These are phyloP conservation scores for Drosophila meridionalis DNA, from an alignment of 2,888 invertebrate genomes.

Conservation along the genomic window DNA sequence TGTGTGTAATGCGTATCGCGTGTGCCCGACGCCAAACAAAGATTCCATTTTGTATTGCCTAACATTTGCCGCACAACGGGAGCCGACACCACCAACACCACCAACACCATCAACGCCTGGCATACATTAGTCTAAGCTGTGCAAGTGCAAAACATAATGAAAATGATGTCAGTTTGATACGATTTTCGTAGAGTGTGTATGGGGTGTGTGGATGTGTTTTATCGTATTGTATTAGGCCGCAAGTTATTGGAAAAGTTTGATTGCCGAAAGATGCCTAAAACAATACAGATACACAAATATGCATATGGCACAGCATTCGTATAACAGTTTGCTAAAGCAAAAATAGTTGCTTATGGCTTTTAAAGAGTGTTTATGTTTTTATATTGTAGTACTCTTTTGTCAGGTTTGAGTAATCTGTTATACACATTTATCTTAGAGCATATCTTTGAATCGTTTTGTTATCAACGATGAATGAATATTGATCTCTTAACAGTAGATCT, in stretches of 20 bases:
- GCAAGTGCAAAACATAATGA: constrained; percentile 77
- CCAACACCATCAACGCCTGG: neutral
- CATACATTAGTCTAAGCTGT: constrained; percentile 71
- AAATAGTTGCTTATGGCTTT: neutral
- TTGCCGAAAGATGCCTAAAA: constrained; percentile 35
- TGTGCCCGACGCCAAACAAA: constrained; percentile 24
- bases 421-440: neutral
- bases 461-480: too few relatives aligned
- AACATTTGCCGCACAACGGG: constrained; percentile 47
- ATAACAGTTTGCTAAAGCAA: constrained; percentile 11
- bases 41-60: constrained; percentile 56
- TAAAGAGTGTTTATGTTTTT: neutral
- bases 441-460: neutral
- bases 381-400: neutral
- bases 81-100: constrained; percentile 15
- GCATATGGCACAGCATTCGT: neutral
- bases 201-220: constrained; percentile 5
- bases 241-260: constrained; percentile 55
- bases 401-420: neutral
- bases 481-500: too few relatives aligned
- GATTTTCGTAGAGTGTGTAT: constrained; percentile 47
- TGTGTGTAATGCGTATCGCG: constrained; percentile 70
- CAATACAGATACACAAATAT: constrained; percentile 10
- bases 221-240: constrained; percentile 10
- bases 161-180: constrained; percentile 78